Conservation (phyloP, 2,797 vertebrate species). For the Meriones psammophilus region DNA sequence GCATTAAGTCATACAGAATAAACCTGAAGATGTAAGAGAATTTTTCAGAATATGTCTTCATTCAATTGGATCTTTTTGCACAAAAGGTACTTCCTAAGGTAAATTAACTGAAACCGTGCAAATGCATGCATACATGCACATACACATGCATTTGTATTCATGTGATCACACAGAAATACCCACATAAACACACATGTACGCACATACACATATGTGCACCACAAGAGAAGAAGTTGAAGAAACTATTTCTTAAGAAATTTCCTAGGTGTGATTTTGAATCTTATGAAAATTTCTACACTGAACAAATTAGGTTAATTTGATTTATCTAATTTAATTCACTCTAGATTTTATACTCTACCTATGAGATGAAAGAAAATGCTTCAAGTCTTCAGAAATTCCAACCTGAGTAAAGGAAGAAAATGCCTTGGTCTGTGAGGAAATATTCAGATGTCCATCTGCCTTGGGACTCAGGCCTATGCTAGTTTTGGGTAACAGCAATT, state of each 20-base stretch:
- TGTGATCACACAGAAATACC: too few relatives aligned
- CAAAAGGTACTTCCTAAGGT: background rate
- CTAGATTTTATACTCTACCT: background rate
- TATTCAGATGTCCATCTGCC: fast-evolving
- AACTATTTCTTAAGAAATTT: background rate
- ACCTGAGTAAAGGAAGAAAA: fast-evolving
- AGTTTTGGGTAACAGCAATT: background rate
- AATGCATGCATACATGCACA: background rate
- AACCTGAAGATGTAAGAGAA: background rate
- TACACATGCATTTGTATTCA: fast-evolving
- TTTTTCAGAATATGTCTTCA: background rate
- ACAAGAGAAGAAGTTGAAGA: background rate
- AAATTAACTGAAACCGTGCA: fast-evolving
- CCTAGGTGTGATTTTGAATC: background rate
- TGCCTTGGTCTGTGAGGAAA: fast-evolving
- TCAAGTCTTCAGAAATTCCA: fast-evolving
- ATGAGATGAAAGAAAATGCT: background rate
- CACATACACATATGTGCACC: background rate
- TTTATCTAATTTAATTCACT: background rate
- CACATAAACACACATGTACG: too few relatives aligned
- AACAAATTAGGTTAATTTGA: background rate
- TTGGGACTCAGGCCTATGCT: fast-evolving
- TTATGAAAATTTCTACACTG: background rate
- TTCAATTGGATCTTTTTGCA: too few relatives aligned
- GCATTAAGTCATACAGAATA: background rate